phyloP scores from a whole-genome alignment of 2,797 vertebrate species.

The Amniataba percoides region DNA sequence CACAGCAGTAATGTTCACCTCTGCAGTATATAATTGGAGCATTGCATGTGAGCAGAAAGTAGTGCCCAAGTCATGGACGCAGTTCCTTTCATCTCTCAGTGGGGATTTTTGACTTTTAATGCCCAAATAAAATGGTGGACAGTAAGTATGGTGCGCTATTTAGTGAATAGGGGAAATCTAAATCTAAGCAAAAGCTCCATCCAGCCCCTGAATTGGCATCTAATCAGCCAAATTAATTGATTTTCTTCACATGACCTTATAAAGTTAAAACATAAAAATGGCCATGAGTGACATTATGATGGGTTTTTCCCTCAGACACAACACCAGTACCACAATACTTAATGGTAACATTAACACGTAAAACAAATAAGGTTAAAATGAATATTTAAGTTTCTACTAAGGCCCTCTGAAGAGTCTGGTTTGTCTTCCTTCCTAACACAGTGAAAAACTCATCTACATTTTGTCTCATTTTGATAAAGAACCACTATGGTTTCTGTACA shows the following conservation, averaged over 20 bases:
- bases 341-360: background rate
- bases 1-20: too few relatives aligned
- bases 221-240: background rate
- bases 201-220: background rate
- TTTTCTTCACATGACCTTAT: too few relatives aligned
- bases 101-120: background rate
- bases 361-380: background rate
- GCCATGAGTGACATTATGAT: background rate
- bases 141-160: background rate
- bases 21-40: too few relatives aligned
- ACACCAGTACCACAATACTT: background rate
- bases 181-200: background rate
- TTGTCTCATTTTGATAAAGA: constrained; percentile 29
- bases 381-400: background rate
- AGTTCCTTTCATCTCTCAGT: background rate
- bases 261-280: background rate
- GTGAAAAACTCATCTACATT: constrained; percentile 8
- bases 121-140: too few relatives aligned
- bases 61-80: too few relatives aligned
- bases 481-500: background rate
- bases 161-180: background rate
- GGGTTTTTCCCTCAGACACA: background rate
- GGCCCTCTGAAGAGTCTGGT: background rate
- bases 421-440: background rate
- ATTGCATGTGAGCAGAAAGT: too few relatives aligned